A percentile compares a stretch with the other conserved stretches of the same genome.
Evolutionary conservation across 2,888 invertebrate species (phyloP).

Genomic region (Brachypterus glaber): DNA sequence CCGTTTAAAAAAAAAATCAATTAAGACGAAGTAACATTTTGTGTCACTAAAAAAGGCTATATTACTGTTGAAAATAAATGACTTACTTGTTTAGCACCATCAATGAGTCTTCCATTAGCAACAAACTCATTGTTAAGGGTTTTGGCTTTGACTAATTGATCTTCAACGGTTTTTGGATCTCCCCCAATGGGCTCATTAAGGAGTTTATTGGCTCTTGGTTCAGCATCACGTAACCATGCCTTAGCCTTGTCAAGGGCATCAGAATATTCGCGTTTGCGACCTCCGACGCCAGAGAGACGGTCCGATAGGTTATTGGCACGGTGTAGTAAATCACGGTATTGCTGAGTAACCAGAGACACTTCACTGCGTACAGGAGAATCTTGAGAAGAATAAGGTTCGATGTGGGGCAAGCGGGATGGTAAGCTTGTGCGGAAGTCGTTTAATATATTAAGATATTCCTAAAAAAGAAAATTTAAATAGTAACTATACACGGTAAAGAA

Average conservation of each 20-base stretch:
- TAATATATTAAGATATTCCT: slow-evolving; percentile 71
- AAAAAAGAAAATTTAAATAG: too few relatives aligned
- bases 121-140: slow-evolving; percentile 78
- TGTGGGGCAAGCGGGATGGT: slow-evolving; percentile 72
- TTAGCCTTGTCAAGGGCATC: slow-evolving; percentile 76
- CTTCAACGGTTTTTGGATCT: slow-evolving; percentile 78
- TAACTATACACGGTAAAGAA: too few relatives aligned
- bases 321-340: slow-evolving; percentile 72
- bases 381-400: slow-evolving; percentile 59
- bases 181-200: slow-evolving; percentile 77
- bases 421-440: slow-evolving; percentile 82
- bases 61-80: too few relatives aligned
- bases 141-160: slow-evolving; percentile 77
- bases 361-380: slow-evolving; percentile 68
- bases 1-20: too few relatives aligned
- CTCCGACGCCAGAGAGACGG: slow-evolving; percentile 68
- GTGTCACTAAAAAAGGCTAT: too few relatives aligned
- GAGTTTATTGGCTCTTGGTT: slow-evolving; percentile 65
- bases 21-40: too few relatives aligned
- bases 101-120: slow-evolving; percentile 76
- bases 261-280: slow-evolving; percentile 64
- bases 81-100: slow-evolving; percentile 65
- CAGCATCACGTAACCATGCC: slow-evolving; percentile 68
- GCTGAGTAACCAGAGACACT: slow-evolving; percentile 66
- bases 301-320: slow-evolving; percentile 79